Evolutionary conservation across 1,140 invertebrate genomes (phyloP), one percentile per base, ranked within the genome.

Genomic region (Glomeris maerens): DNA sequence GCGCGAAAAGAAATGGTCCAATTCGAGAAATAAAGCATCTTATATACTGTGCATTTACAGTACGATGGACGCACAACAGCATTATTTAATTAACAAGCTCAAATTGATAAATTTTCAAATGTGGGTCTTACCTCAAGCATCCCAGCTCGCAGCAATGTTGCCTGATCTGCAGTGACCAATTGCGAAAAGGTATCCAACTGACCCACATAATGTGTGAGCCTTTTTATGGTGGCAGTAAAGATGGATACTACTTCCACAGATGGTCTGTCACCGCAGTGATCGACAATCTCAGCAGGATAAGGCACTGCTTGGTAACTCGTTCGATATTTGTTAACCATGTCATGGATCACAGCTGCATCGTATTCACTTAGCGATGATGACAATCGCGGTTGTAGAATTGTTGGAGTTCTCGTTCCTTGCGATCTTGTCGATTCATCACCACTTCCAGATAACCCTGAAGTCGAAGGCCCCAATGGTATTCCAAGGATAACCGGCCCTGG

Each of bases 121-220:
- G 55, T 74, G 69, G 53, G n/a, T n/a, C n/a, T n/a, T n/a, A n/a
- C 59, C 58, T 75, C 73, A 42, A 74, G 65, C 45, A 71, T 68
- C 29, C 69, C 67, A 26, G 66, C 66, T 47, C 72, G 64, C 27
- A 75, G 57, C 14, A 75, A 58, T n/a, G 64, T 64, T 47, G 68
- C 66, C 59, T 73, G 70, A 54, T 74, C 72, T 2, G 55, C 54
- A 47, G 65, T 60, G 7, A 62, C 62, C 7, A 74, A 59, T 4
- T 59, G 59, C 39, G 63, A 63, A 57, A 74, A 74, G 1, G 65
- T 56, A 0, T 59, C 56, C 7, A 69, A 25, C n/a, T 54, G 44
- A 31, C 60, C 57, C 2, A 60, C 56, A 47, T 64, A 67, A 25
- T 58, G 58, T 1, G 64, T 62, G 25, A 67, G 61, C 25, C 65